Evolutionary conservation across 2,797 vertebrate genomes (phyloP).

Genomic region (Sphenodon punctatus): DNA sequence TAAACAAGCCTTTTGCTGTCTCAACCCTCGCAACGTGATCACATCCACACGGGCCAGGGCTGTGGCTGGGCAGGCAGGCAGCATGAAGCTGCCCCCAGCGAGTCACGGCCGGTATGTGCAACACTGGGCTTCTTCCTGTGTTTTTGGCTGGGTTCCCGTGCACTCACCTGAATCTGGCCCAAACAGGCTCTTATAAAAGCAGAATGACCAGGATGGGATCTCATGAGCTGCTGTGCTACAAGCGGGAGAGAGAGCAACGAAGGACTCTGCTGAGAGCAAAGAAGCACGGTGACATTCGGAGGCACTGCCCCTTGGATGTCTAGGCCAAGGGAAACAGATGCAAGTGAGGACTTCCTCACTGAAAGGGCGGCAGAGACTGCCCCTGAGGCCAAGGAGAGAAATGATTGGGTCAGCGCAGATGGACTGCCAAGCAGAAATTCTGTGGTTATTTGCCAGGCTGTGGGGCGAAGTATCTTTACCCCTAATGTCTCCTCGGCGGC

Average conservation of each 20-base stretch:
- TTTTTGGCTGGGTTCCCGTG: slow-evolving; percentile 38
- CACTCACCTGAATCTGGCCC: slow-evolving; percentile 18
- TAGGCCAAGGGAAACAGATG: background rate
- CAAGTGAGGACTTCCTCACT: background rate
- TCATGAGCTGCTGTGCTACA: background rate
- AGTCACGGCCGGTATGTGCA: fast-evolving
- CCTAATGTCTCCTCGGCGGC: background rate
- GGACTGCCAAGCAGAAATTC: background rate
- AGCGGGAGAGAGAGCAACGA: too few species aligned
- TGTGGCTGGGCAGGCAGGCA: background rate
- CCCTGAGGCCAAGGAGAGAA: background rate
- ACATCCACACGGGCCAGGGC: background rate
- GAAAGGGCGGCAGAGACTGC: background rate
- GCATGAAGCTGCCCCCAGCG: background rate
- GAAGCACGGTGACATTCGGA: fast-evolving
- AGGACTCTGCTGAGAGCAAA: background rate
- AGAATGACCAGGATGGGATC: slow-evolving; percentile 3
- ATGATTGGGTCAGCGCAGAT: background rate
- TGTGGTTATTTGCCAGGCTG: slow-evolving; percentile 1
- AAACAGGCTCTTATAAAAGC: slow-evolving; percentile 55
- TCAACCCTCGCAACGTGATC: background rate
- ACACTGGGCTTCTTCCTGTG: slow-evolving; percentile 22
- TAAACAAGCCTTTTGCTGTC: background rate
- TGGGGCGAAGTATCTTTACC: slow-evolving; percentile 49
- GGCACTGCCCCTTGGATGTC: background rate